Evolutionary conservation across 2,888 invertebrate species (phyloP), one percentile per base, ranked within the genome.

Genomic region (Epinotia brunnichana): DNA sequence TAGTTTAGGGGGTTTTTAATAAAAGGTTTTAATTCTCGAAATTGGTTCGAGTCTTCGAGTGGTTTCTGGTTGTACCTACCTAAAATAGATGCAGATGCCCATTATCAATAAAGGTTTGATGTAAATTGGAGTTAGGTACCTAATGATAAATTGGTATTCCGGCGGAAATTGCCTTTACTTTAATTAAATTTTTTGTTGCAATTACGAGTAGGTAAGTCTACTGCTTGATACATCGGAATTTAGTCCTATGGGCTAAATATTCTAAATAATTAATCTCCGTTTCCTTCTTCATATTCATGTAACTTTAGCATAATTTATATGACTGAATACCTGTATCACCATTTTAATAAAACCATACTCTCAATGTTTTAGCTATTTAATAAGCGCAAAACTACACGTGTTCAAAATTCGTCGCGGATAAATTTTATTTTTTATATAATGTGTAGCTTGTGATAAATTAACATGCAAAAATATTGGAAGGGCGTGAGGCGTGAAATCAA

Each of bases 401-500:
- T 48, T 48, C 13, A n/a, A 48, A 48, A 48, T 48, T n/a, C 48
- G 48, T 48, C 48, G n/a, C 3, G n/a, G 48, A 9, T 29, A 29
- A 29, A 15, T 15, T 15, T 7, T n/a, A 15, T 68, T 68, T 59
- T 48, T 63, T 5, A 7, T 9, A 21, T 29, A 35, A 54, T 19
- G 21, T 3, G 10, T 64, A 64, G 35, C 7, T 54, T 53, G 54
- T 41, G n/a, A 56, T 54, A 56, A 66, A 66, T 66, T 69, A 69
- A 53, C 60, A 71, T 51, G 51, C 59, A 61, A 70, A 62, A 78
- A 80, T 71, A 76, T 77, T 76, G 56, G 60, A 77, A 82, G 83
- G 85, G 86, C 82, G 87, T 83, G 81, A 88, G 86, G 90, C 92
- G 90, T 92, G 89, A 92, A 93, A 92, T 93, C 88, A 85, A 92